Conservation (phyloP, 2,113 vertebrate genomes). For the Nothobranchius kuhntae region DNA sequence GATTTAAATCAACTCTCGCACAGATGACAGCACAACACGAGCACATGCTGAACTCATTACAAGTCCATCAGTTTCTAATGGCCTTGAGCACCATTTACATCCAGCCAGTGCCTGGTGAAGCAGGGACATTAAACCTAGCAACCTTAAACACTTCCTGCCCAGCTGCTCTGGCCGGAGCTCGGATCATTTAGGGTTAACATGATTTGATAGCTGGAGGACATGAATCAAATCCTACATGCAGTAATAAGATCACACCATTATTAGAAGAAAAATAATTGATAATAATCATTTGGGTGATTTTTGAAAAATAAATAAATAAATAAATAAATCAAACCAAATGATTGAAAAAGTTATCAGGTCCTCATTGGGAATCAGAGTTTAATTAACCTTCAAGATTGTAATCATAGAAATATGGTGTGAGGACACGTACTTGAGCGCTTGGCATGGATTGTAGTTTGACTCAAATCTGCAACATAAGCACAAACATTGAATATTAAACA, state of each 20-base stretch:
- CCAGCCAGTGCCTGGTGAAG: neutral
- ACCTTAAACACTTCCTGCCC: conserved; percentile 45
- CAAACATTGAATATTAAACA: conserved; percentile 42
- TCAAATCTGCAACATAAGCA: conserved; percentile 70
- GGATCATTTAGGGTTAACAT: conserved; percentile 21
- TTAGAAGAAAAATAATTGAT: neutral
- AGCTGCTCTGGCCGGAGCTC: conserved; percentile 11
- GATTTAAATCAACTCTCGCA: neutral
- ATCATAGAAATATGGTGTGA: conserved; percentile 6
- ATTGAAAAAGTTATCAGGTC: conserved; percentile 16
- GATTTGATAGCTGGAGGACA: conserved; percentile 5
- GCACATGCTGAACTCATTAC: conserved; percentile 9
- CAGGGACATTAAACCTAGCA: conserved; percentile 1
- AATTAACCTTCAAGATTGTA: conserved; percentile 10
- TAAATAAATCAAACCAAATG: neutral
- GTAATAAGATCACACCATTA: neutral
- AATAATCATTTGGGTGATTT: neutral
- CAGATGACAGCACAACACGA: neutral
- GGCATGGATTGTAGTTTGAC: conserved; percentile 38
- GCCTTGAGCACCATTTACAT: neutral
- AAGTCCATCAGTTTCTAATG: neutral
- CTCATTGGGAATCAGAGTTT: conserved; percentile 1
- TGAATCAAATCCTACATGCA: neutral
- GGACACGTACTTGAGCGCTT: conserved; percentile 65
- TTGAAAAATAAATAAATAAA: too few species aligned